Percentiles rank a stretch among this genome's conserved stretches.
Evolutionary conservation across 1,140 invertebrate species (phyloP).

Genomic region (Drosophila lacertosa): DNA sequence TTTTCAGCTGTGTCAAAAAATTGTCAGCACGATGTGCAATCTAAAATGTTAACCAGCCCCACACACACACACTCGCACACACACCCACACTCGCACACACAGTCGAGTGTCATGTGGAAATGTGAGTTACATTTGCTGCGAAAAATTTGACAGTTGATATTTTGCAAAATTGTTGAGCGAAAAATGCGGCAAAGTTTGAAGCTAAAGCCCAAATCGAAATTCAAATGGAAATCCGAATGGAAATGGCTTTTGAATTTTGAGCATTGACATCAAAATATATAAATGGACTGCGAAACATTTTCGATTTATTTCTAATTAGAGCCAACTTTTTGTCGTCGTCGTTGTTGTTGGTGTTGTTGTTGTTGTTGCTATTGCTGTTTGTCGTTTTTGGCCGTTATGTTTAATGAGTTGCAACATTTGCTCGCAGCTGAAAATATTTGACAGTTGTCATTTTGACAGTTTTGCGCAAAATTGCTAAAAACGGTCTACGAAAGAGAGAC

Average conservation of each 20-base stretch:
- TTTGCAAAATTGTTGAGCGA: slow-evolving; percentile 77
- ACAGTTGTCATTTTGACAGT: slow-evolving; percentile 74
- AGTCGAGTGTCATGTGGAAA: slow-evolving; percentile 58
- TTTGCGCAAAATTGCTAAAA: slow-evolving; percentile 40
- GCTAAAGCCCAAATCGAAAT: slow-evolving; percentile 28
- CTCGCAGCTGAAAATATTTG: slow-evolving; percentile 74
- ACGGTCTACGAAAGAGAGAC: neutral
- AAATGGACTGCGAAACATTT: slow-evolving; percentile 69
- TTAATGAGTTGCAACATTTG: slow-evolving; percentile 78
- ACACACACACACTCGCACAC: slow-evolving; percentile 10
- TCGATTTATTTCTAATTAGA: slow-evolving; percentile 82
- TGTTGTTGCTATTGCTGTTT: slow-evolving; percentile 37
- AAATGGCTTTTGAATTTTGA: slow-evolving; percentile 59
- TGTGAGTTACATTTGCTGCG: slow-evolving; percentile 68
- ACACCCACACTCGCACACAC: neutral
- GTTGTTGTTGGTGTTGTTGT: slow-evolving; percentile 29
- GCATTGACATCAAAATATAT: slow-evolving; percentile 72
- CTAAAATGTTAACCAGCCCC: slow-evolving; percentile 53
- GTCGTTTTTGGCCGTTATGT: slow-evolving; percentile 53
- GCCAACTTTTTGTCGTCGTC: slow-evolving; percentile 57
- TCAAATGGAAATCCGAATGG: slow-evolving; percentile 39
- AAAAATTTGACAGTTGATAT: slow-evolving; percentile 82
- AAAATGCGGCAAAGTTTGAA: slow-evolving; percentile 32
- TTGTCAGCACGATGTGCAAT: slow-evolving; percentile 70
- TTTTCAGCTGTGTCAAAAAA: slow-evolving; percentile 81